These are phyloP conservation scores for Plutomurus gul DNA, from an alignment of 1,140 invertebrate species.

Conservation along the genomic window DNA sequence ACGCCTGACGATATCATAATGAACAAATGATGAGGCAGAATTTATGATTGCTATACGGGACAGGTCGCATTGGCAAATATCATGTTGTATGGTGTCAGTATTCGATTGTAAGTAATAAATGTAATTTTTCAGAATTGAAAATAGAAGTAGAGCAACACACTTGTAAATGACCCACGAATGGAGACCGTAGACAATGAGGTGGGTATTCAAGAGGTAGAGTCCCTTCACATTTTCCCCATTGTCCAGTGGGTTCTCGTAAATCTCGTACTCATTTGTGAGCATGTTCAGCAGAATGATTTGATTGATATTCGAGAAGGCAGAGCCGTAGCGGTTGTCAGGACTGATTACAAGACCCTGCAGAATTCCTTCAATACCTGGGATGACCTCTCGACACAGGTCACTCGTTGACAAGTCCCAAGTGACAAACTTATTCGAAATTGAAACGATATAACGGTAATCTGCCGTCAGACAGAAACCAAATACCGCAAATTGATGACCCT, in stretches of 20 bases:
- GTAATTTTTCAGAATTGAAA: neutral
- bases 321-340: conserved; percentile 92
- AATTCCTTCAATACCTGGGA: conserved; percentile 75
- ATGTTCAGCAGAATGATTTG: conserved; percentile 85
- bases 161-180: conserved; percentile 63
- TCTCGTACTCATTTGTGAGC: conserved; percentile 85
- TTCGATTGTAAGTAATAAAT: conserved; percentile 46
- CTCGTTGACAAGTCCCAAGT: conserved; percentile 96
- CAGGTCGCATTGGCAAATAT: too few relatives aligned
- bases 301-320: conserved; percentile 96
- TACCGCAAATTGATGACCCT: conserved; percentile 96
- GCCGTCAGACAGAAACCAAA: conserved; percentile 91
- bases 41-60: too few relatives aligned
- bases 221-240: conserved; percentile 71
- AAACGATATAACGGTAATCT: conserved; percentile 91
- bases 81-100: too few relatives aligned
- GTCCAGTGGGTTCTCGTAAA: conserved; percentile 81
- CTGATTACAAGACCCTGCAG: conserved; percentile 94
- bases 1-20: neutral
- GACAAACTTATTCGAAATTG: conserved; percentile 95
- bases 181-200: conserved; percentile 61
- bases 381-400: conserved; percentile 86
- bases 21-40: too few relatives aligned
- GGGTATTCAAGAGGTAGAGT: conserved; percentile 75
- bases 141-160: conserved; percentile 26